Conservation (phyloP, 1,140 invertebrate species). For the Bombus cullumanus region DNA sequence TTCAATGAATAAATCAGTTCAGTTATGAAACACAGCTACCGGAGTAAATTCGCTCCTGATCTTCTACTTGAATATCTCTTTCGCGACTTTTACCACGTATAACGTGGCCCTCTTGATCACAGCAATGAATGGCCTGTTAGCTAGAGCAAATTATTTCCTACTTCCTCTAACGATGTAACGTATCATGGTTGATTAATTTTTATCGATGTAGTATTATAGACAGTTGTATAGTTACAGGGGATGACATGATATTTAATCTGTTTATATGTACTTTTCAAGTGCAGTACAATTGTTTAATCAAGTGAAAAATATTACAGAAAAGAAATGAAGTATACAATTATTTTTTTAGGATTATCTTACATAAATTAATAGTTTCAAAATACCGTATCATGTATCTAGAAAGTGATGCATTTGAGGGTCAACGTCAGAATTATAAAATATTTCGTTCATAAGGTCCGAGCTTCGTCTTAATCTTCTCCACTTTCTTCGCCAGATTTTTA, state of each 20-base stretch:
- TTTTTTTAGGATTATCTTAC: no score
- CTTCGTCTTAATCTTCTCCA: no score
- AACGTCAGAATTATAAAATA: no score
- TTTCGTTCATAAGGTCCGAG: no score
- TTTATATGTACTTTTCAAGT: no score
- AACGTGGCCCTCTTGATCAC: background rate
- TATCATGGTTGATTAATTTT: background rate
- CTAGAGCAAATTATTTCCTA: background rate
- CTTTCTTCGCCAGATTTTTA: no score
- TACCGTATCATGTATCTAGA: no score
- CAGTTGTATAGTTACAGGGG: no score
- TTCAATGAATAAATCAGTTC: constrained; percentile 8
- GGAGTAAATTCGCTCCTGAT: background rate
- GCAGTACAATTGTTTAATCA: no score
- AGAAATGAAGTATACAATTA: background rate
- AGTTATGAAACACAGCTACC: background rate
- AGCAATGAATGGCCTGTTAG: background rate
- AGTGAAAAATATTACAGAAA: background rate
- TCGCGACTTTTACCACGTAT: background rate
- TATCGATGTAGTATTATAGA: background rate
- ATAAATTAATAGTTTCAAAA: background rate
- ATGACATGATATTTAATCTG: no score
- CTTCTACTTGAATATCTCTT: background rate
- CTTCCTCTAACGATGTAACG: background rate
- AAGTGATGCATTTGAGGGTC: no score